Conservation (phyloP, 1,140 invertebrate species). For the Brachionus asplanchnoidis region DNA sequence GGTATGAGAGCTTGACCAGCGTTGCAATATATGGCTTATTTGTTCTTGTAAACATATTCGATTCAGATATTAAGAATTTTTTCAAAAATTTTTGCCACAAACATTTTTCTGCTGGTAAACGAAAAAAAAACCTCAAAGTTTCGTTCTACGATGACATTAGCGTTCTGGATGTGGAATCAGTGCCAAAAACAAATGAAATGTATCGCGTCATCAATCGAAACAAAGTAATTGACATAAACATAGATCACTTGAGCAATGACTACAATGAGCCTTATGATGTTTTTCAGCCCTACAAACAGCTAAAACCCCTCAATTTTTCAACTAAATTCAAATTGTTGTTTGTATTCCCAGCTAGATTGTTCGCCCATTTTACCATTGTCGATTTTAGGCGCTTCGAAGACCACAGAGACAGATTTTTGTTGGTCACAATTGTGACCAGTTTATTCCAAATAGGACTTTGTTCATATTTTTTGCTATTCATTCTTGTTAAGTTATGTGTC, state of each 20-base stretch:
- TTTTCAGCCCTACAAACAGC: slow-evolving; percentile 9
- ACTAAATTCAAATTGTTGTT: slow-evolving; percentile 21
- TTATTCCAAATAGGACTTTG: slow-evolving; percentile 11
- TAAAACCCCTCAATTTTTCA: slow-evolving; percentile 21
- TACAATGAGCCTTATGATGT: slow-evolving; percentile 35
- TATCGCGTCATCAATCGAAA: background rate
- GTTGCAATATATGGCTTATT: background rate
- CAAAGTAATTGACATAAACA: slow-evolving; percentile 21
- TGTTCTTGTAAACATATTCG: background rate
- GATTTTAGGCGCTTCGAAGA: slow-evolving; percentile 7
- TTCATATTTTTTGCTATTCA: slow-evolving; percentile 22
- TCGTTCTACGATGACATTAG: background rate
- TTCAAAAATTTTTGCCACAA: background rate
- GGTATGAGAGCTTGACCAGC: background rate
- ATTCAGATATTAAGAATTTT: background rate
- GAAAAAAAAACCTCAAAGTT: slow-evolving; percentile 25
- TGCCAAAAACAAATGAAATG: background rate
- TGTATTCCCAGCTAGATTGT: background rate
- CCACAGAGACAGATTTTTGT: background rate
- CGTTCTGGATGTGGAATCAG: background rate
- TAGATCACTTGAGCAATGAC: slow-evolving; percentile 19
- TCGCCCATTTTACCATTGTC: slow-evolving; percentile 15
- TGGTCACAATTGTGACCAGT: background rate
- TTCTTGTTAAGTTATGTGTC: background rate
- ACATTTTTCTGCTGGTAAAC: background rate